Percentiles rank a stretch among this genome's conserved stretches.
Evolutionary conservation across 2,113 vertebrate genomes (phyloP).

Genomic region (Fulica atra): DNA sequence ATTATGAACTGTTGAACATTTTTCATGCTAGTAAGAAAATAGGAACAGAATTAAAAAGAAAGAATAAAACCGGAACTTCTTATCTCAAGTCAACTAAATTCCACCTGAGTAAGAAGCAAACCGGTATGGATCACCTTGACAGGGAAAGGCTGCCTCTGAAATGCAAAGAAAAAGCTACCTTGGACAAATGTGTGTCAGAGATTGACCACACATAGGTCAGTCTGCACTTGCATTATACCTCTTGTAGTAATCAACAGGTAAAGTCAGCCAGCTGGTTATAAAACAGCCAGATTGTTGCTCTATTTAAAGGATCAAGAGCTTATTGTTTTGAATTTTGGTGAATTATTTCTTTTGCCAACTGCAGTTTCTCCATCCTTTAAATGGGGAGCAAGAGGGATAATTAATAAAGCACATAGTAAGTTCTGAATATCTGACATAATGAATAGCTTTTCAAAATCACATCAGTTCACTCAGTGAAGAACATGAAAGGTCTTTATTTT

Average conservation of each 20-base stretch:
- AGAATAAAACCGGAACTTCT: background rate
- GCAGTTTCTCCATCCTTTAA: background rate
- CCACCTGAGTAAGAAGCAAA: background rate
- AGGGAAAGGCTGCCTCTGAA: background rate
- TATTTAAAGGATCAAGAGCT: background rate
- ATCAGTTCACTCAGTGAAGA: background rate
- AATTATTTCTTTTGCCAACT: background rate
- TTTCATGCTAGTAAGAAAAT: background rate
- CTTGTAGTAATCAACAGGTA: background rate
- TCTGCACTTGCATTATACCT: background rate
- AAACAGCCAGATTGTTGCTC: background rate
- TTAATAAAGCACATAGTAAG: background rate
- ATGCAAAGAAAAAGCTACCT: background rate
- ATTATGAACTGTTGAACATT: background rate
- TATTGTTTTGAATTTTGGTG: background rate
- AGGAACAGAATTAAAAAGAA: background rate
- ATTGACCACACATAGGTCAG: background rate
- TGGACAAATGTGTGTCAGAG: background rate
- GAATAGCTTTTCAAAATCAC: background rate
- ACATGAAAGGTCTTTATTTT: background rate
- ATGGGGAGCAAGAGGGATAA: background rate
- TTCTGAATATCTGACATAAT: background rate
- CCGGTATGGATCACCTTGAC: background rate
- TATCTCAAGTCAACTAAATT: background rate
- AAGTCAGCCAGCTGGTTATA: background rate